Base-by-base conservation (phyloP, 2,113 vertebrate genomes). In the Lynx canadensis region DNA sequence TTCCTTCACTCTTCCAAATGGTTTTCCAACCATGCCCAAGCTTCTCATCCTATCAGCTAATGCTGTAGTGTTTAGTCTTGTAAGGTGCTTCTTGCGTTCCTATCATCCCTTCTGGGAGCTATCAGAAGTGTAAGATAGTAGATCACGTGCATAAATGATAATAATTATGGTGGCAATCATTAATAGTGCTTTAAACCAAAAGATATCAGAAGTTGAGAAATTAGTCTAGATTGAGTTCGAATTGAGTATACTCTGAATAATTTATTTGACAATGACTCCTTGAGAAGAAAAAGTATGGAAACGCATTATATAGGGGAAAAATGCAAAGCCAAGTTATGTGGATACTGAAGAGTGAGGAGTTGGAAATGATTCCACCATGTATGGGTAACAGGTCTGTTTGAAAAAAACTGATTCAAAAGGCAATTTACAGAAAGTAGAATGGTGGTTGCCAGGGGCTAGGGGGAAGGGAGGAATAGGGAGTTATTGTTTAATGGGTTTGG, bases 161-260 rank as follows among this genome's bases (percentile, higher is more conserved):
- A 45, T 71, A 50, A 4, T 66, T 92, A 91, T 31, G 60, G 7
- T 74, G 29, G 21, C 90, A 13, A 88, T 81, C 25, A 84, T 74
- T 87, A 93, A 81, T 71, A 74, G 66, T 69, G 5, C 1, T 69
- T 27, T 81, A 90, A 82, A 38, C 45, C 16, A 5, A 93, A 88
- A 96, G 57, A 86, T 33, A 33, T 91, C 92, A 85, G 15, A 96
- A 94, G 18, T 84, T 55, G 19, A 83, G 68, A 95, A n/a, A 19
- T 83, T 83, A 91, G 16, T 68, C 7, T 55, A 93, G 13, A 71
- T 55, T 85, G 66, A 78, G 5, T 68, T 96, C 55, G 19, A 68
- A n/a, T 94, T 91, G 69, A 88, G 27, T 74, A 5, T 68, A 90
- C 48, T 86, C 21, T 74, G 21, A 85, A 83, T 76, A 90, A 90